Conservation (phyloP, 2,797 vertebrate genomes). For the Cossypha polioptera region DNA sequence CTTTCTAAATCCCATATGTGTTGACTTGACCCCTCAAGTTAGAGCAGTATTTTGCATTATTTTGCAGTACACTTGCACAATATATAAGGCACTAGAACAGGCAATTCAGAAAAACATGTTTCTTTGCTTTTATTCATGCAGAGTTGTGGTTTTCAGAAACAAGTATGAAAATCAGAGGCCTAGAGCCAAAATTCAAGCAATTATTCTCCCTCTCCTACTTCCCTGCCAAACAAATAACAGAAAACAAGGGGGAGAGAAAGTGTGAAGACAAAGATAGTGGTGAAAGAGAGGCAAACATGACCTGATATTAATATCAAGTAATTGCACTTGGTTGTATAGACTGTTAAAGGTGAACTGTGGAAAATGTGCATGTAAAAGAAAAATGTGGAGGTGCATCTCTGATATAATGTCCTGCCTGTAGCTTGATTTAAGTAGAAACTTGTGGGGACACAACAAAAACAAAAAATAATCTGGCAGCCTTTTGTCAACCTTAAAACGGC, state of each 20-base stretch:
- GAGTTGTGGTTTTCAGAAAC: neutral
- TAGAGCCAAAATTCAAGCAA: neutral
- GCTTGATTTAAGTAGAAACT: neutral
- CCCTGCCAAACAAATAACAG: neutral
- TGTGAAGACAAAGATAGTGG: neutral
- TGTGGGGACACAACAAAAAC: neutral
- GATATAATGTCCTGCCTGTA: neutral
- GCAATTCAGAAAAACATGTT: neutral
- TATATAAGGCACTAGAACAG: neutral
- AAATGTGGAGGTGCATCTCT: neutral
- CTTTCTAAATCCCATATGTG: neutral
- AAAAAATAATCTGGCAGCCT: neutral
- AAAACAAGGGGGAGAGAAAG: neutral
- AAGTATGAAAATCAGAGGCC: neutral
- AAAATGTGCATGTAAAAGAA: neutral
- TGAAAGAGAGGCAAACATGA: neutral
- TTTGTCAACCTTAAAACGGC: neutral
- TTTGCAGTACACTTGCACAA: conserved; percentile 24
- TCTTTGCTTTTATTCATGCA: neutral
- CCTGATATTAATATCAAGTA: neutral
- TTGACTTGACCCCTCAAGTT: conserved; percentile 3
- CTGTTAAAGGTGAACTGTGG: neutral
- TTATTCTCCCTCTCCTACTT: neutral
- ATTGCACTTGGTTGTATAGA: neutral
- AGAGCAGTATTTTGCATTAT: neutral